Percentiles rank a stretch among this genome's conserved stretches.
These are phyloP conservation scores for Barbus barbus DNA, from an alignment of 2,113 vertebrate genomes.

Conservation along the genomic window DNA sequence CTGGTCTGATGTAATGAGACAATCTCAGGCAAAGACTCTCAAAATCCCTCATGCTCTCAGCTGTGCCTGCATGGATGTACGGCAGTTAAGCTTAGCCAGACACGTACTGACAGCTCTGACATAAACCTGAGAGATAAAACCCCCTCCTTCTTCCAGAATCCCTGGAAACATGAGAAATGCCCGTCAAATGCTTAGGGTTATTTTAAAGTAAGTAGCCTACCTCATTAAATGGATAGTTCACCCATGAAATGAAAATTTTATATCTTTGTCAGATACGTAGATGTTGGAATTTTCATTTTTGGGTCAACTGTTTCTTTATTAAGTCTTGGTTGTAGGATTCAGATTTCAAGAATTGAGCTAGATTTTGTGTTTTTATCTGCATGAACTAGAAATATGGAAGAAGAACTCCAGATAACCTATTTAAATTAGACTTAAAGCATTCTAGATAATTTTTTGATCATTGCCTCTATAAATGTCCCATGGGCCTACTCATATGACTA, in stretches of 20 bases:
- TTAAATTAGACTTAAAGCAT: neutral
- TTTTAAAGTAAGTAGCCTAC: slow-evolving; percentile 30
- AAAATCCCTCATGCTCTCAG: slow-evolving; percentile 17
- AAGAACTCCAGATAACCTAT: neutral
- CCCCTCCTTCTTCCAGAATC: neutral
- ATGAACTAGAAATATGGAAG: neutral
- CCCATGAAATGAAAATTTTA: neutral
- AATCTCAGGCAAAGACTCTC: slow-evolving; percentile 16
- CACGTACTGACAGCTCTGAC: slow-evolving; percentile 27
- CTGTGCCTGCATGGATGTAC: slow-evolving; percentile 5
- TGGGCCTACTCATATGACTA: neutral
- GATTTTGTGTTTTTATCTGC: neutral
- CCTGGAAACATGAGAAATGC: slow-evolving; percentile 7
- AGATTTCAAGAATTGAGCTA: neutral
- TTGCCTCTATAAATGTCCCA: neutral
- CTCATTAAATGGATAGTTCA: neutral
- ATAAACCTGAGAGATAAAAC: slow-evolving; percentile 18
- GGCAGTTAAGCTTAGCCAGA: slow-evolving; percentile 5
- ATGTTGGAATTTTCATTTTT: neutral
- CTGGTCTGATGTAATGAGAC: slow-evolving; percentile 19
- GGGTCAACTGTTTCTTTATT: neutral
- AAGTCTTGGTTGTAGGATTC: neutral
- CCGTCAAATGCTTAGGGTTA: neutral
- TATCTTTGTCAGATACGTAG: neutral
- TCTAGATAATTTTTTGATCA: neutral